phyloP scores from a whole-genome alignment of 2,888 invertebrate species.

The Sussaba pulchella region DNA sequence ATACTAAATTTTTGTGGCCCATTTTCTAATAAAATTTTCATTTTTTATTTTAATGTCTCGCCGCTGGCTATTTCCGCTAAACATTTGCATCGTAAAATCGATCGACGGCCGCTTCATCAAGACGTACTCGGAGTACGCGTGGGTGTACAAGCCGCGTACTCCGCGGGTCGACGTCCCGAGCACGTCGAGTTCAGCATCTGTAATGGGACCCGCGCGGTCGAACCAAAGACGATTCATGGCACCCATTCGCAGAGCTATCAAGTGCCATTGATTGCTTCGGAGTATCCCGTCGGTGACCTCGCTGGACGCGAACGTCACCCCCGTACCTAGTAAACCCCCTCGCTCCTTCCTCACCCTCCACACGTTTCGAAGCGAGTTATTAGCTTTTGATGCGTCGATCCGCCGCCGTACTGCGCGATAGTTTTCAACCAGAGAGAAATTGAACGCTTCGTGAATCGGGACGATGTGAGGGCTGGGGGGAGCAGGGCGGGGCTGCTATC shows the following conservation, averaged over 20 bases:
- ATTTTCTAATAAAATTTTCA: too few relatives aligned
- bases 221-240: slow-evolving; percentile 73
- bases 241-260: slow-evolving; percentile 59
- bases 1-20: too few relatives aligned
- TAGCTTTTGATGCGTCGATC: slow-evolving; percentile 45
- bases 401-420: slow-evolving; percentile 18
- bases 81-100: slow-evolving; percentile 4
- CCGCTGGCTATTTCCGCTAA: too few relatives aligned
- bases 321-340: slow-evolving; percentile 33
- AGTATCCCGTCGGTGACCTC: slow-evolving; percentile 38
- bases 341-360: too few relatives aligned
- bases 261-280: slow-evolving; percentile 62
- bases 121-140: slow-evolving; percentile 26
- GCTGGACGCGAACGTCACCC: slow-evolving; percentile 10
- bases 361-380: slow-evolving; percentile 46
- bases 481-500: too few relatives aligned
- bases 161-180: slow-evolving; percentile 57
- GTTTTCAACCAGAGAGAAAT: slow-evolving; percentile 19
- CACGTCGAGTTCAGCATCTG: slow-evolving; percentile 78
- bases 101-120: slow-evolving; percentile 8
- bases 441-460: slow-evolving; percentile 25
- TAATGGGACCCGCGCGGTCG: slow-evolving; percentile 75
- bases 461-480: neutral
- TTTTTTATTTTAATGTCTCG: too few relatives aligned
- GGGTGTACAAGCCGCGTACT: neutral